These are phyloP conservation scores for Syngnathus scovelli DNA, from an alignment of 2,113 vertebrate species.

Conservation along the genomic window DNA sequence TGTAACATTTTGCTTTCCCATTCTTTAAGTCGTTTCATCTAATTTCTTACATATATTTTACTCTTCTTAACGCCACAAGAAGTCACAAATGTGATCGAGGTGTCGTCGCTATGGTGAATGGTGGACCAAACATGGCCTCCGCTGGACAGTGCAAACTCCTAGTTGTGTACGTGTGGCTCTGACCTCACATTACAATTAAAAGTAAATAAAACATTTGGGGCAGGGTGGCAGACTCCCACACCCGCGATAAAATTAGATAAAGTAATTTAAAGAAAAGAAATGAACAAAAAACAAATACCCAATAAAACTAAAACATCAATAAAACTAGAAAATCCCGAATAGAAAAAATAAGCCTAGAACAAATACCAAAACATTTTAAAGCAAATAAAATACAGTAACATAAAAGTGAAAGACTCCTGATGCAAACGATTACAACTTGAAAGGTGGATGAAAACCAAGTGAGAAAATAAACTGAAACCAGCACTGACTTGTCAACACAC, in stretches of 20 bases:
- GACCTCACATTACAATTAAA: not conserved
- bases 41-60: not conserved
- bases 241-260: not conserved
- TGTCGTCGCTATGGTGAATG: constrained; percentile 4
- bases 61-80: constrained; percentile 7
- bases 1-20: constrained; percentile 57
- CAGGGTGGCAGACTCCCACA: no score
- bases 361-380: constrained; percentile 1
- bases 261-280: not conserved
- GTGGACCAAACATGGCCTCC: constrained; percentile 20
- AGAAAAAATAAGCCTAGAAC: not conserved
- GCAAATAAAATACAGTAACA: constrained; percentile 10
- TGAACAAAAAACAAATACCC: not conserved
- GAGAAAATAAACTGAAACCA: constrained; percentile 3
- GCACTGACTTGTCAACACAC: no score
- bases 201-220: not conserved
- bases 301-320: not conserved
- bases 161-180: constrained; percentile 21
- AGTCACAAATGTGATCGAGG: constrained; percentile 14
- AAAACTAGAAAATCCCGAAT: not conserved
- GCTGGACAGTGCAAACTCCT: constrained; percentile 40
- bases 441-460: constrained; percentile 66
- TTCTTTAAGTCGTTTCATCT: constrained; percentile 52
- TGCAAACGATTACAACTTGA: constrained; percentile 23
- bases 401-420: constrained; percentile 30